Evolutionary conservation across 2,797 vertebrate species (phyloP), one percentile per base, ranked within the genome.

Genomic region (Coendou prehensilis): DNA sequence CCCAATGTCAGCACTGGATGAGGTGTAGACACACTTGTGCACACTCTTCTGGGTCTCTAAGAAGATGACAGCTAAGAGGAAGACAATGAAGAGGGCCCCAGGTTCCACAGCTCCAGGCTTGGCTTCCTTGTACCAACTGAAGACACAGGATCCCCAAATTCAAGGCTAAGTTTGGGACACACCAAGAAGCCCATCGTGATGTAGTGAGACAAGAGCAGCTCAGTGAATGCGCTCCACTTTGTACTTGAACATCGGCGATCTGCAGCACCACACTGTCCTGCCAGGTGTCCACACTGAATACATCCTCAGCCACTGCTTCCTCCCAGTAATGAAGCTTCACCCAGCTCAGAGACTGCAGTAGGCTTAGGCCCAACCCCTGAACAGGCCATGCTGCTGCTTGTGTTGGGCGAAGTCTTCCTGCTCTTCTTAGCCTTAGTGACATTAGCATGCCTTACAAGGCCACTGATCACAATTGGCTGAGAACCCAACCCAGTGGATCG

Each of bases 111-210:
- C 88, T 4, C 81, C 57, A 0, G 98, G 96, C 30, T 79, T 93
- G 88, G 87, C 95, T 96, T 99, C 99, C 93, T 97, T 99, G 97
- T 97, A 99, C 99, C 99, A 99, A 0, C 95, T 98, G 95, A 99
- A 99, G 63, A 45, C 2, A 75, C 92, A 4, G 99, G 97, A 0
- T 98, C 97, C 2, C 99, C 99, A 90, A 99, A 99, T 98, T 99
- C 99, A 3, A 99, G 69, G 93, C 98, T 98, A 56, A 99, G 97
- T 15, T 98, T 99, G 45, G 99, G 99, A 95, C 99, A 99, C 18
- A 99, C 99, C 0, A 99, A 99, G 97, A 99, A 99, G 2, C 99
- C 99, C 4, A 99, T 99, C 97, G 99, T 97, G 26, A 99, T 97
- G n/a, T 99, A 99, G 33, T 67, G 98, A 10, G 99, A 99, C 37